Conservation (phyloP, 2,888 invertebrate genomes). For the Netelia inedita region DNA sequence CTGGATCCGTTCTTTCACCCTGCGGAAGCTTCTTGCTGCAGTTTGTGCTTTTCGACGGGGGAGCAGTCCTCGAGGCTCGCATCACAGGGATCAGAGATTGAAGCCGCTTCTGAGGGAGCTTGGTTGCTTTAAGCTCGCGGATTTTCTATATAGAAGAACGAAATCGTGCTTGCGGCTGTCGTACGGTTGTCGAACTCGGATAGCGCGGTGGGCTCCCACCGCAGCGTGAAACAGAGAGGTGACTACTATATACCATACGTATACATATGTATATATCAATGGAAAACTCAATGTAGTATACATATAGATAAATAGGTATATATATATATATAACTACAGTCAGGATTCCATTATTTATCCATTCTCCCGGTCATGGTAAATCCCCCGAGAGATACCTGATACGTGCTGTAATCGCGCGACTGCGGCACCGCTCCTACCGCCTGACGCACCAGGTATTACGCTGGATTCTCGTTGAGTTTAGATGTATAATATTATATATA, state of each 20-base stretch:
- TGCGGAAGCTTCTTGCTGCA: constrained; percentile 7
- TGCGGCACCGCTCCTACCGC: constrained; percentile 66
- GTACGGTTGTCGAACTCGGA: constrained; percentile 70
- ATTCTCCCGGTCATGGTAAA: constrained; percentile 78
- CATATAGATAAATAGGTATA: constrained; percentile 5
- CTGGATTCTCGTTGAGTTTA: not conserved
- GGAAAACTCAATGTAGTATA: constrained; percentile 1
- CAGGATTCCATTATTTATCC: constrained; percentile 81
- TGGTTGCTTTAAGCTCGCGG: constrained; percentile 66
- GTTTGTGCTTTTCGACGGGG: not conserved
- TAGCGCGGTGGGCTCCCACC: constrained; percentile 62
- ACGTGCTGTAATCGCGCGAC: constrained; percentile 79
- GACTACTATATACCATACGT: constrained; percentile 12
- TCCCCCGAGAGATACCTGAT: constrained; percentile 78
- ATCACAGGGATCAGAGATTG: constrained; percentile 47
- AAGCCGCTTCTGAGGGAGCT: constrained; percentile 62
- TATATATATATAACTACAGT: constrained; percentile 28
- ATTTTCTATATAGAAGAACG: constrained; percentile 72
- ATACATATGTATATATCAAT: constrained; percentile 29
- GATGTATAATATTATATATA: constrained; percentile 25
- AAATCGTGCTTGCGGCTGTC: constrained; percentile 73
- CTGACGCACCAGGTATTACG: constrained; percentile 54
- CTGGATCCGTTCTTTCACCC: constrained; percentile 36
- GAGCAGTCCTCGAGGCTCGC: constrained; percentile 19
- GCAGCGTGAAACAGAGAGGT: constrained; percentile 10